Evolutionary conservation across 2,113 vertebrate species (phyloP).

Genomic region (Sclerurus mexicanus): DNA sequence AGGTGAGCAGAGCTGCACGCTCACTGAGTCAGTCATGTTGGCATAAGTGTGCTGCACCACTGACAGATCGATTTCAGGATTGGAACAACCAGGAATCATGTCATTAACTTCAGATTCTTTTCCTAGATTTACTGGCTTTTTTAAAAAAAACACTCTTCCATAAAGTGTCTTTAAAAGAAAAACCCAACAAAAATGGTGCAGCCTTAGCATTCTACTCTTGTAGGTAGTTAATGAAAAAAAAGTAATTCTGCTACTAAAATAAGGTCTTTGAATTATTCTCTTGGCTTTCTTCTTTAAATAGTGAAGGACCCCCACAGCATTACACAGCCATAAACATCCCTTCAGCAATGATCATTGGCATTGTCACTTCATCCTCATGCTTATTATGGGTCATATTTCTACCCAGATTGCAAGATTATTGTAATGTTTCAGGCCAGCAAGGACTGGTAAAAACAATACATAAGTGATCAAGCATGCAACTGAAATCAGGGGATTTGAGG

Average conservation of each 20-base stretch:
- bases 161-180: background rate
- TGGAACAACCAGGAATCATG: background rate
- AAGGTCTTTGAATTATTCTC: background rate
- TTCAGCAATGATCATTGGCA: background rate
- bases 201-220: background rate
- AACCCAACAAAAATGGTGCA: background rate
- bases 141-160: background rate
- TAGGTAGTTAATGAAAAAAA: background rate
- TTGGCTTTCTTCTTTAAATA: background rate
- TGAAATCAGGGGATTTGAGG: background rate
- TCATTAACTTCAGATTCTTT: background rate
- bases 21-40: background rate
- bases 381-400: slow-evolving; percentile 3
- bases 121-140: background rate
- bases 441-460: background rate
- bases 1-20: background rate
- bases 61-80: background rate
- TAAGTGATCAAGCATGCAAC: background rate
- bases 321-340: background rate
- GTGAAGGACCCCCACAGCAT: background rate
- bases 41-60: background rate
- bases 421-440: background rate
- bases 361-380: background rate
- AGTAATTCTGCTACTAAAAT: background rate
- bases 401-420: background rate